Percentiles rank a stretch among this genome's conserved stretches.
These are phyloP conservation scores for Balaenoptera acutorostrata DNA, from an alignment of 2,113 vertebrate genomes.

Conservation along the genomic window DNA sequence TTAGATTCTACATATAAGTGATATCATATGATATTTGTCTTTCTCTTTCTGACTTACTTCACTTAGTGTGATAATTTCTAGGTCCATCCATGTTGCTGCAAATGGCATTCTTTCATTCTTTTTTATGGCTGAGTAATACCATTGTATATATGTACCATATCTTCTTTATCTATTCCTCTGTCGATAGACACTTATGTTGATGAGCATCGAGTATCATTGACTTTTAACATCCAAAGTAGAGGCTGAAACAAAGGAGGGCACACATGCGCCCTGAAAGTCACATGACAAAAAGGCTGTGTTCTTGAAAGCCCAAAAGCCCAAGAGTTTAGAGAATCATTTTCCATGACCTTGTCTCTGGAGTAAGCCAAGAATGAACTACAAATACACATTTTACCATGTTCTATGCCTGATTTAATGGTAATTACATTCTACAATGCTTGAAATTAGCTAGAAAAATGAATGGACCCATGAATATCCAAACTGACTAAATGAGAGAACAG, in stretches of 20 bases:
- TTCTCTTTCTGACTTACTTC: no score
- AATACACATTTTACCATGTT: background rate
- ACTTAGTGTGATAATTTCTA: no score
- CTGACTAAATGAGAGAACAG: background rate
- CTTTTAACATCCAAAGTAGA: background rate
- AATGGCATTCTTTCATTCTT: no score
- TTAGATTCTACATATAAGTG: no score
- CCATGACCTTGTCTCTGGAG: background rate
- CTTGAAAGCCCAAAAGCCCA: background rate
- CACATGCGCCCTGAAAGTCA: background rate
- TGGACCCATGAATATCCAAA: background rate
- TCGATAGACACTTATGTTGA: no score
- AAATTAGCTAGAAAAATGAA: slow-evolving; percentile 3
- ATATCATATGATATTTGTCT: no score
- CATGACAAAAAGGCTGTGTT: background rate
- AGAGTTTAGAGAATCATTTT: background rate
- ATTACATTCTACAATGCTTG: background rate
- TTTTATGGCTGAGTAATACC: no score
- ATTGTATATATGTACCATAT: no score
- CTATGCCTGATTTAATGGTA: background rate
- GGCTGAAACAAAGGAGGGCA: background rate
- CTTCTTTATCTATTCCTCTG: no score
- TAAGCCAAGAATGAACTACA: background rate
- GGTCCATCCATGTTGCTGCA: no score
- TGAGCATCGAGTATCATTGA: no score